A percentile compares a stretch with the other conserved stretches of the same genome.
Evolutionary conservation across 2,888 invertebrate species (phyloP).

Genomic region (Eilema sororculum): DNA sequence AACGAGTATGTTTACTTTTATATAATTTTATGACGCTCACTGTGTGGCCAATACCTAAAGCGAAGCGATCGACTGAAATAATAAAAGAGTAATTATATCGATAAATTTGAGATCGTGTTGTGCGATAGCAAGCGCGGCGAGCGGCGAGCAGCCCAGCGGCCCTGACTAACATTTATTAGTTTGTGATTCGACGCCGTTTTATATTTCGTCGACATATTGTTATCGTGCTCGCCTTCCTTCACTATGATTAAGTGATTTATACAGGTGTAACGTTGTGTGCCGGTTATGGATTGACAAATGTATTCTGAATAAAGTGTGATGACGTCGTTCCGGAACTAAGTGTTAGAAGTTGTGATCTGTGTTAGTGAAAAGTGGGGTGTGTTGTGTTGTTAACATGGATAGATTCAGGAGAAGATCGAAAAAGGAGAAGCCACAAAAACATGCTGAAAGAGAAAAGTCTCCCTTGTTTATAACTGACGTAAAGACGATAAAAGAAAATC

Average conservation of each 20-base stretch:
- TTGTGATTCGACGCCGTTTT: constrained; percentile 52
- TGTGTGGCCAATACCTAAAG: constrained; percentile 15
- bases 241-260: constrained; percentile 73
- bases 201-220: constrained; percentile 65
- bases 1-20: constrained; percentile 58
- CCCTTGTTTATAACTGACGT: constrained; percentile 69
- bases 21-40: constrained; percentile 56
- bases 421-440: constrained; percentile 68
- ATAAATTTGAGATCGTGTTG: constrained; percentile 38
- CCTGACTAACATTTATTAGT: constrained; percentile 45
- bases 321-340: constrained; percentile 38
- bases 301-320: constrained; percentile 50
- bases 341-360: constrained; percentile 27
- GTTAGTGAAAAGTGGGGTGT: constrained; percentile 29
- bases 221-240: constrained; percentile 70
- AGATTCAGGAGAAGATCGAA: constrained; percentile 70
- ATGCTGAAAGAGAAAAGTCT: constrained; percentile 66
- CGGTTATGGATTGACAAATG: constrained; percentile 62
- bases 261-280: constrained; percentile 72
- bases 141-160: constrained; percentile 34
- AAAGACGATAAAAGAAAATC: constrained; percentile 76
- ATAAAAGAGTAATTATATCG: constrained; percentile 40
- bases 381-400: constrained; percentile 65
- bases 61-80: constrained; percentile 22
- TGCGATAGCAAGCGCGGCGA: constrained; percentile 34